Base-by-base conservation (phyloP, 2,888 invertebrate species). In the Dolomedes plantarius region DNA sequence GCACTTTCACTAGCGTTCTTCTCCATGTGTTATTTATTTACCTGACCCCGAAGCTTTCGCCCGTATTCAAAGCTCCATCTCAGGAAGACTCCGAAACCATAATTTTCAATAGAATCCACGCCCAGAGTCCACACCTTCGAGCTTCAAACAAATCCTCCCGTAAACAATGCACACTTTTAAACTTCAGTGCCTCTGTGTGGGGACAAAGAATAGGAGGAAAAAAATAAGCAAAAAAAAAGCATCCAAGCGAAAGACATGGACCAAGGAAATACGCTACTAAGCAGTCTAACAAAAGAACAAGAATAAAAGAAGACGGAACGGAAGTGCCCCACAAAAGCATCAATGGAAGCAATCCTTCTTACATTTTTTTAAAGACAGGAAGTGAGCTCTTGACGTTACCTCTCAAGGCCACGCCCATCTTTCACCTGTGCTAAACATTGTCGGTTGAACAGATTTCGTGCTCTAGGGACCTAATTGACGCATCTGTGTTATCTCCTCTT, bases 281-380 rank as follows among this genome's bases (percentile, higher is more conserved):
- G 46, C 46, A 6, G 16, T 6, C 23, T 56, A 23, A 56, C 56
- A 56, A 56, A 19, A 23, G 23, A 23, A 56, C 1, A 36, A 29
- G 69, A 39, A 62, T 36, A 71, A 36, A 71, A 28, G 31, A 46
- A 50, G n/a, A 32, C 28, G 19, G 7, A 27, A 9, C 39, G 75
- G 75, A 75, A 75, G 39, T 75, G 75, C 56, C 32, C 78, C 78
- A 78, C 68, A 56, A 36, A 73, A 77, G 36, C 32, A 56, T 56
- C 19, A 56, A 23, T 56, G 16, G 56, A 23, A 23, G 56, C 56
- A 56, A 56, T 56, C 56, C 56, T 56, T 56, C 56, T 56, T 23
- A 23, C 56, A 56, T 56, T 56, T 56, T 56, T 56, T n/a, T 23
- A 56, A 56, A 56, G 56, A 56, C 56, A 56, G 56, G 56, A 56